Base-by-base conservation (phyloP, 2,888 invertebrate species). In the Caenorhabditis sp. region DNA sequence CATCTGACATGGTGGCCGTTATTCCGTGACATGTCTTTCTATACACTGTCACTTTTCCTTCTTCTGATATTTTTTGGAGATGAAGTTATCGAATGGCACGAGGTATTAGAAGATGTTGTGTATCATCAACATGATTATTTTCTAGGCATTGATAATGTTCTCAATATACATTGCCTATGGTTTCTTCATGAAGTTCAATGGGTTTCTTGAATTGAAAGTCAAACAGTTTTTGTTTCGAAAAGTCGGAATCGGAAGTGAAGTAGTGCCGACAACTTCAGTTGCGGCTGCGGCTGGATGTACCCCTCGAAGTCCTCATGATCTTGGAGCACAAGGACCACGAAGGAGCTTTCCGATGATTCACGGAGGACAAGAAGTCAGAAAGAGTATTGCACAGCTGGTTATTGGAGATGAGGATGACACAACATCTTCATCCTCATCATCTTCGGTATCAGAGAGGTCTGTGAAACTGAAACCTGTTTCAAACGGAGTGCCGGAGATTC, bases 141-240 rank as follows among this genome's bases (percentile, higher is more conserved):
- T 54, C 75, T 38, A 86, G 86, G 90, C 90, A 0, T 66, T 88
- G 2, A 77, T 84, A 2, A 84, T 91, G 86, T 88, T 91, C 44
- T 19, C 77, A 24, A 87, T 92, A 51, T 92, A 92, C 83, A 79
- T 91, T 10, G 35, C 82, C 16, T 92, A 92, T 81, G 90, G 89
- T 5, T 69, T 89, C 19, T 90, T 92, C 66, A 92, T 92, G 92
- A 91, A 91, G 66, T 90, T 86, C 80, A 92, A 92, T 80, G 86
- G 80, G 35, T 77, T 82, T 35, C 24, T 90, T 44, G 91, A 91
- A 75, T 38, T 74, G n/a, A 82, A 72, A 38, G 85, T 85, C 3
- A 90, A 90, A 61, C 63, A 75, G 28, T 80, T 76, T 22, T 41
- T 85, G 49, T 77, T 80, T 54, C 74, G 75, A 24, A 63, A 58